phyloP scores from a whole-genome alignment of 23 tunicate genomes.

The Styela clava region DNA sequence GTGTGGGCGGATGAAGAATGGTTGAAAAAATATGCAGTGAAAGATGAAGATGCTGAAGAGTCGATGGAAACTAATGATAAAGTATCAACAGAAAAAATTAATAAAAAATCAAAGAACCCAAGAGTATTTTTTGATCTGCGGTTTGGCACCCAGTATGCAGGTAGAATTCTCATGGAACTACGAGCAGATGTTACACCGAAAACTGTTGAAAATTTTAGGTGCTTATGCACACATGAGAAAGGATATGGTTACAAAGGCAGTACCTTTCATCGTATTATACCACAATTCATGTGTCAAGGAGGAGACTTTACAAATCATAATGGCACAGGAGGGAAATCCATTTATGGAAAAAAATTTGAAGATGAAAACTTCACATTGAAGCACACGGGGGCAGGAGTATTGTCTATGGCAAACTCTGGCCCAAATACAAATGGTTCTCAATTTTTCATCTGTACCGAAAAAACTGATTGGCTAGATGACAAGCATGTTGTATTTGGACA shows the following conservation, averaged over 20 bases:
- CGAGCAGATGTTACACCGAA: conserved; percentile 91
- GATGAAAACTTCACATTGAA: conserved; percentile 91
- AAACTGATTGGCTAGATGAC: conserved; percentile 84
- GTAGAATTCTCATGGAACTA: conserved; percentile 80
- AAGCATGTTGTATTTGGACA: conserved; percentile 91
- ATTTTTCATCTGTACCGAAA: conserved; percentile 90
- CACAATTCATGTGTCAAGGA: conserved; percentile 99
- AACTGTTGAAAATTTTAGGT: conserved; percentile 87
- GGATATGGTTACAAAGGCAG: conserved; percentile 91
- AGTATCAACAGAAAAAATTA: conserved; percentile 15
- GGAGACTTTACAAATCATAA: conserved; percentile 94
- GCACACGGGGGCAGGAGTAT: conserved; percentile 79
- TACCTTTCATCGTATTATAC: conserved; percentile 91
- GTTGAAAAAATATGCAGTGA: conserved; percentile 97
- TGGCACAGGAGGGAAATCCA: conserved; percentile 99
- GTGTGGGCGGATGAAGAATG: conserved; percentile 99
- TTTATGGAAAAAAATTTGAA: conserved; percentile 93
- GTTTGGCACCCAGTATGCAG: conserved; percentile 93
- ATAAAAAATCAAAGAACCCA: conserved; percentile 58
- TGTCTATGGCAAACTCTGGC: conserved; percentile 99
- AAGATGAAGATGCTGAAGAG: conserved; percentile 60
- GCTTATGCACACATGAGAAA: conserved; percentile 93
- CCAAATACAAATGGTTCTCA: conserved; percentile 99
- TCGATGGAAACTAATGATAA: conserved; percentile 26
- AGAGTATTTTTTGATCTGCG: conserved; percentile 86